phyloP scores from a whole-genome alignment of 2,113 vertebrate species.

The Gasterosteus nipponicus region DNA sequence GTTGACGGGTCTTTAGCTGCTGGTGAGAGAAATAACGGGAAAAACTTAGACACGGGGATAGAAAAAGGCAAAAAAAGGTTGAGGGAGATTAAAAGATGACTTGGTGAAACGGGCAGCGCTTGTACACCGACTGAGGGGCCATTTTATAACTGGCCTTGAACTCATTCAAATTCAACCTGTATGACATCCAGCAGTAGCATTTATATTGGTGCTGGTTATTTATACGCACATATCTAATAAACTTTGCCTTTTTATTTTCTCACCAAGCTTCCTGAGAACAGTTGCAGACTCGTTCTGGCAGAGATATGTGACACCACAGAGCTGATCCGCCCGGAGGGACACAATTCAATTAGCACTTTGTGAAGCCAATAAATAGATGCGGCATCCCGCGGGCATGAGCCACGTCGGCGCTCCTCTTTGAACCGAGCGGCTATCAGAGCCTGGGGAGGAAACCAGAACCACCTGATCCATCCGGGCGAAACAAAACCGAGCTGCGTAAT shows the following conservation, averaged over 20 bases:
- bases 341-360: slow-evolving; percentile 20
- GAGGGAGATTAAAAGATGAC: slow-evolving; percentile 15
- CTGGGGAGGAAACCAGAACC: neutral
- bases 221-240: slow-evolving; percentile 65
- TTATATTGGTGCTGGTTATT: slow-evolving; percentile 57
- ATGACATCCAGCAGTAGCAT: slow-evolving; percentile 43
- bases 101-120: slow-evolving; percentile 12
- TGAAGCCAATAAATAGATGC: too few species aligned
- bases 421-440: neutral
- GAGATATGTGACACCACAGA: slow-evolving; percentile 11
- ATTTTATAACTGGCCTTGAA: slow-evolving; percentile 58
- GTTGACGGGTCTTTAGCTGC: slow-evolving; percentile 41
- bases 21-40: neutral
- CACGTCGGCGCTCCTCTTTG: too few species aligned
- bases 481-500: neutral
- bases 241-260: slow-evolving; percentile 37
- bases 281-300: neutral
- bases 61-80: neutral
- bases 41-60: neutral
- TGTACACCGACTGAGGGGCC: slow-evolving; percentile 37
- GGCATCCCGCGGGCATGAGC: too few species aligned
- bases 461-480: neutral
- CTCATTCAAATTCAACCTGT: slow-evolving; percentile 62
- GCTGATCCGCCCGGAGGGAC: slow-evolving; percentile 9
- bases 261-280: neutral